Evolutionary conservation across 2,888 invertebrate species (phyloP), one percentile per base, ranked within the genome.

Genomic region (Dynastes maya): DNA sequence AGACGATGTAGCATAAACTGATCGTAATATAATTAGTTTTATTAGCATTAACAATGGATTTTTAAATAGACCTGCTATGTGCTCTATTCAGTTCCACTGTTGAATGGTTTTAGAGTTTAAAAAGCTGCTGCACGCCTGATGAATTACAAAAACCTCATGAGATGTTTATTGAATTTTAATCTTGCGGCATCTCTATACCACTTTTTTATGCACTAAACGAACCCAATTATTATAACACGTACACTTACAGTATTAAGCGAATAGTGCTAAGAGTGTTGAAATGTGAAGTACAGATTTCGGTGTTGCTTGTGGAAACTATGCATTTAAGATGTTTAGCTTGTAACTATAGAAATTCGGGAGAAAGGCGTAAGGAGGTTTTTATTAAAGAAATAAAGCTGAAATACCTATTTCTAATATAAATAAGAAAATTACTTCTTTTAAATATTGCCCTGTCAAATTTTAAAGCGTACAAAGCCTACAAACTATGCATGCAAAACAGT

Each of bases 41-140:
- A 79, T 79, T 79, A 79, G 71, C 61, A 76, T 79, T 76, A 70
- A 76, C 76, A 79, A 79, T 79, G 63, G 76, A 51, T 68, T 70
- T 13, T 61, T 76, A 58, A 76, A 37, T 58, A 76, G 64, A 58
- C 51, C 64, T 61, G 32, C 67, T 79, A 58, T 58, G 79, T 71
- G 76, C 61, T 70, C 79, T 40, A 76, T 70, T 79, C 79, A 79
- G 45, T 71, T 79, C 68, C 1, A 67, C 51, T 32, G 70, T 29
- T 76, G 76, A 70, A 79, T 22, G 51, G 29, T 22, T 68, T 22
- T 51, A 51, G 8, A 13, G 16, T 68, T 27, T 49, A 27, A 61
- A 49, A 61, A 45, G 61, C 45, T 40, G 72, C n/a, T 72, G 58
- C n/a, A n/a, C 22, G 40, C 45, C 61, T 49, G 72, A 61, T 29